Percentiles rank a stretch among this genome's conserved stretches.
Evolutionary conservation across 53 echinoderm and acorn worm genomes (phyloP).

Genomic region (Zoroaster sp.): DNA sequence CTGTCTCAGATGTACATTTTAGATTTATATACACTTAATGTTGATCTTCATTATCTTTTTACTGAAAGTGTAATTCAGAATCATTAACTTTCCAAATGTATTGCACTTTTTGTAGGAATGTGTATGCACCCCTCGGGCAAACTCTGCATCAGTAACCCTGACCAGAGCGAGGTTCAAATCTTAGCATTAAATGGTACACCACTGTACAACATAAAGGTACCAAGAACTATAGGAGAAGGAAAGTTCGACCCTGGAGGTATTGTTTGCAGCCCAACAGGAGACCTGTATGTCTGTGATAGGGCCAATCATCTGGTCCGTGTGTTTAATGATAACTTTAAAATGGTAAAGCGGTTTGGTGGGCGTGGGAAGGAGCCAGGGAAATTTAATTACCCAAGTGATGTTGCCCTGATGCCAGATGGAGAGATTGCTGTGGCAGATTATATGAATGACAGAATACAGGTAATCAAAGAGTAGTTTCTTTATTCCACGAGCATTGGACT

Average conservation of each 20-base stretch:
- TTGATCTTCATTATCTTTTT: not conserved
- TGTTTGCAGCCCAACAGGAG: conserved; percentile 25
- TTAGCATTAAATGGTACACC: not conserved
- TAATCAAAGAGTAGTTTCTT: too few relatives aligned
- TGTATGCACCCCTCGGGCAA: conserved; percentile 13
- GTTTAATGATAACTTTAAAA: too few relatives aligned
- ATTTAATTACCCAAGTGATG: conserved; percentile 33
- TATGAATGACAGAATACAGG: conserved; percentile 54
- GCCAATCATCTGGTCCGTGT: conserved; percentile 50
- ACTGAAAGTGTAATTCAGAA: too few relatives aligned
- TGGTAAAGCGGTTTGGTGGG: not conserved
- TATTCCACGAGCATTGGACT: too few relatives aligned
- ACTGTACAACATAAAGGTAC: not conserved
- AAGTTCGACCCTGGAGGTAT: conserved; percentile 56
- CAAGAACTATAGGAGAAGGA: not conserved
- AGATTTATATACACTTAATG: not conserved
- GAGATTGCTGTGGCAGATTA: conserved; percentile 55
- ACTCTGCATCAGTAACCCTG: conserved; percentile 47
- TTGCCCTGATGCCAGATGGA: conserved; percentile 52
- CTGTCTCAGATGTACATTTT: not conserved
- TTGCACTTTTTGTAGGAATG: not conserved
- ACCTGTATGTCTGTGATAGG: conserved; percentile 59
- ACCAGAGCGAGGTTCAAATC: conserved; percentile 18
- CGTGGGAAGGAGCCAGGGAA: conserved; percentile 45
- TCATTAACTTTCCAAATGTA: not conserved